These are phyloP conservation scores for Halisarca cf. caerulea DNA, from an alignment of 37 sponge, comb jelly and placozoan species.

Conservation along the genomic window DNA sequence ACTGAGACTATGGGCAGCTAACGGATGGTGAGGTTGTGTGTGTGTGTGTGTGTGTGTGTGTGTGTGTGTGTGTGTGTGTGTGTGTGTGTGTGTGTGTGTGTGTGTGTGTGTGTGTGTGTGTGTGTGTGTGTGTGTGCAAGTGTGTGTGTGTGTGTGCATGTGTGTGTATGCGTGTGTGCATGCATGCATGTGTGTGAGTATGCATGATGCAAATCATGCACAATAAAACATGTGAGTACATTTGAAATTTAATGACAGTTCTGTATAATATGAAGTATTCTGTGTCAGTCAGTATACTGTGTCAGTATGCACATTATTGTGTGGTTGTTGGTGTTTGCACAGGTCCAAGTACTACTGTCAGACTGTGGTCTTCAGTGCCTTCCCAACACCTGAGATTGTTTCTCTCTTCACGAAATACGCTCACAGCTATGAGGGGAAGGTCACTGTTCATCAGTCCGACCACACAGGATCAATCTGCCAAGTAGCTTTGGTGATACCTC, in stretches of 20 bases:
- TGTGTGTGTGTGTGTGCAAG: no score
- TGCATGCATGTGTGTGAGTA: background rate
- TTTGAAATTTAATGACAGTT: no score
- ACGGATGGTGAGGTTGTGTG: constrained; percentile 49
- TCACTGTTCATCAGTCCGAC: constrained; percentile 19
- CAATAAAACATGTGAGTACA: no score
- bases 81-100: no score
- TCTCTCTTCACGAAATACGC: constrained; percentile 67
- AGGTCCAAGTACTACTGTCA: constrained; percentile 77
- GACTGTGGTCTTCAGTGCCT: constrained; percentile 70
- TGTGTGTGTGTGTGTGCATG: no score
- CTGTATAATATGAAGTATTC: no score
- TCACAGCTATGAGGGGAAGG: constrained; percentile 70
- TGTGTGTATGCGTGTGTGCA: constrained; percentile 1
- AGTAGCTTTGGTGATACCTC: constrained; percentile 57
- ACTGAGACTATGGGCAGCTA: constrained; percentile 80
- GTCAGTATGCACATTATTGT: no score
- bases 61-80: no score
- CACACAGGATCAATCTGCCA: constrained; percentile 55
- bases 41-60: background rate
- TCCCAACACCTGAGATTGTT: constrained; percentile 81
- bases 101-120: no score
- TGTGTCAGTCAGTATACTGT: no score
- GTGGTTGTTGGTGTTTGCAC: no score
- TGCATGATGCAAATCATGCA: background rate